A percentile compares a stretch with the other conserved stretches of the same genome.
Evolutionary conservation across 2,113 vertebrate genomes (phyloP).

Genomic region (Hyperoodon ampullatus): DNA sequence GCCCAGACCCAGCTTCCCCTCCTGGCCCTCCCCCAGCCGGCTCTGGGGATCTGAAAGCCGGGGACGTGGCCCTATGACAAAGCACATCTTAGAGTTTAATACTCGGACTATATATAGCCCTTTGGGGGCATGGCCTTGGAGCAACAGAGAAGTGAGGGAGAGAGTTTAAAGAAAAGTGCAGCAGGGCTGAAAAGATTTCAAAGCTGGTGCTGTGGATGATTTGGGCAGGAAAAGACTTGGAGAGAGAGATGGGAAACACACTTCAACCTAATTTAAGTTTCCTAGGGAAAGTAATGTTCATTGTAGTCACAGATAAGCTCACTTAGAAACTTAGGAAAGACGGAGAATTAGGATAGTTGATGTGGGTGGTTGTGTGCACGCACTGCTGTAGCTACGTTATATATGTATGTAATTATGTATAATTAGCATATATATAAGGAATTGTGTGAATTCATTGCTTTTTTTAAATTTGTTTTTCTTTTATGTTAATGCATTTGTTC

Average conservation of each 20-base stretch:
- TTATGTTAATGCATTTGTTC: background rate
- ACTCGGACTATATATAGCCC: background rate
- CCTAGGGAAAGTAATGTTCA: no score
- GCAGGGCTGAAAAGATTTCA: background rate
- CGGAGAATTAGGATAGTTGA: rapidly evolving
- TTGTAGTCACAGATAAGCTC: background rate
- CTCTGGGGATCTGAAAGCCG: background rate
- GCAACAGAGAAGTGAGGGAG: background rate
- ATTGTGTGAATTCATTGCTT: no score
- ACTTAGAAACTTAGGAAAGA: background rate
- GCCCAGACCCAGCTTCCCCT: background rate
- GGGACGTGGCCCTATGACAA: background rate
- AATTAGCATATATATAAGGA: background rate
- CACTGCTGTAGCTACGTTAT: background rate
- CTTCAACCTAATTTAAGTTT: background rate
- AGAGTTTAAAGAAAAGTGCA: background rate
- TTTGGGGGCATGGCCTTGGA: background rate
- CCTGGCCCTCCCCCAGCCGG: background rate
- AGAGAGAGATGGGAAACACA: background rate
- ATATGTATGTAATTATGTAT: background rate
- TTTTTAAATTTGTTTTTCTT: background rate
- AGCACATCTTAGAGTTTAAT: background rate
- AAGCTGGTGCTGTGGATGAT: background rate
- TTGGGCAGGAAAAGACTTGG: background rate
- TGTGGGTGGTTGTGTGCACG: background rate